Evolutionary conservation across 2,888 invertebrate species (phyloP).

Genomic region (Rhogogaster chlorosoma): DNA sequence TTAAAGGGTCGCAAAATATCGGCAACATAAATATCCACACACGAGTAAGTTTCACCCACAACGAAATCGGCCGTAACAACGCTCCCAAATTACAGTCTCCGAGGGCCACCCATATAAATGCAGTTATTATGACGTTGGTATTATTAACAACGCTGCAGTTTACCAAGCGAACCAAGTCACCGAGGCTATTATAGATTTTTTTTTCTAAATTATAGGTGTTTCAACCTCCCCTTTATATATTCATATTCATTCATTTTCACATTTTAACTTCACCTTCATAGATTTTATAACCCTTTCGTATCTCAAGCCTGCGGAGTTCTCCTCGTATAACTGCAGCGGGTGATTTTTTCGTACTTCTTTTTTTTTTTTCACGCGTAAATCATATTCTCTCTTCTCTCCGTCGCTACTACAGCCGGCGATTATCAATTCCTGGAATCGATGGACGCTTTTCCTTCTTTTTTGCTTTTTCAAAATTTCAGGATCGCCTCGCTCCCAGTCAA

Average conservation of each 20-base stretch:
- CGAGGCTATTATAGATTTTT: not conserved
- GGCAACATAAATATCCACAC: slow-evolving; percentile 71
- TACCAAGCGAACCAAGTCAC: slow-evolving; percentile 49
- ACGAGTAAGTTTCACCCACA: slow-evolving; percentile 45
- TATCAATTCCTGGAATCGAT: not conserved
- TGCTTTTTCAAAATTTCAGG: not conserved
- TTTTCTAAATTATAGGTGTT: slow-evolving; percentile 71
- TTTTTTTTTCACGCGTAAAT: not conserved
- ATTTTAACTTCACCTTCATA: slow-evolving; percentile 71
- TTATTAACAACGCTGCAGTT: slow-evolving; percentile 72
- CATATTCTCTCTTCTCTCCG: not conserved
- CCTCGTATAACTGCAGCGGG: not conserved
- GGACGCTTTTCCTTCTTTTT: not conserved
- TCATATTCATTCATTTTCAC: slow-evolving; percentile 77
- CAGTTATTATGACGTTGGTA: slow-evolving; percentile 74
- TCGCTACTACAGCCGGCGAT: not conserved
- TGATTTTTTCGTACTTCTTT: not conserved
- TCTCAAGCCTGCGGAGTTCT: not conserved
- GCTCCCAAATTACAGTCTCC: slow-evolving; percentile 76
- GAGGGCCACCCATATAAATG: slow-evolving; percentile 67
- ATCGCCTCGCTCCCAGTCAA: not conserved
- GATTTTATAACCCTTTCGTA: slow-evolving; percentile 27
- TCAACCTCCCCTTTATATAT: slow-evolving; percentile 72
- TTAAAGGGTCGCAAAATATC: slow-evolving; percentile 60
- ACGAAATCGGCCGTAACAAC: slow-evolving; percentile 54